phyloP scores from a whole-genome alignment of 2,888 invertebrate genomes.

The Sinotaia quadrata region DNA sequence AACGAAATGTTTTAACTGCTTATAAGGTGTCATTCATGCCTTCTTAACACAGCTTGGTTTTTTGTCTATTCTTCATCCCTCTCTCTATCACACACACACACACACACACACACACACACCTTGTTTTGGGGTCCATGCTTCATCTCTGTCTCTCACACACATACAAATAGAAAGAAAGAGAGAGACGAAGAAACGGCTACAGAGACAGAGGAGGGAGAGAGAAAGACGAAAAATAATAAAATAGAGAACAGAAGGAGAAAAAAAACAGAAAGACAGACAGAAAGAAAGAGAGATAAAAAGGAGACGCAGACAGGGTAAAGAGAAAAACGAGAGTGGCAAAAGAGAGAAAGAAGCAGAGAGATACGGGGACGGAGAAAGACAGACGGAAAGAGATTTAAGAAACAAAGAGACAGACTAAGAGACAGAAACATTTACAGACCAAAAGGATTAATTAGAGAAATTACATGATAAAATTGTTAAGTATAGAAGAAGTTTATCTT shows the following conservation, averaged over 20 bases:
- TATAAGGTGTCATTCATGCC: too few species aligned
- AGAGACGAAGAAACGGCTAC: neutral
- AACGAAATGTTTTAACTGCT: too few species aligned
- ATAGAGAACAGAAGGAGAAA: neutral
- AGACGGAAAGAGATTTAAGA: neutral
- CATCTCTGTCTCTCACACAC: neutral
- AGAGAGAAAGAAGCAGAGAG: too few species aligned
- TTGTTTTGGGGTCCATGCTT: too few species aligned
- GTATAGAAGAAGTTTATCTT: too few species aligned
- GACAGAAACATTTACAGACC: neutral
- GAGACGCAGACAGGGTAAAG: neutral
- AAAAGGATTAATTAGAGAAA: neutral
- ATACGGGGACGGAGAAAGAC: conserved; percentile 8
- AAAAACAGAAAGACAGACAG: conserved; percentile 6
- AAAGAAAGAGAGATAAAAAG: neutral
- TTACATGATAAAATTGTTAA: too few species aligned
- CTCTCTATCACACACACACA: too few species aligned
- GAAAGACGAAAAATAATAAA: too few species aligned
- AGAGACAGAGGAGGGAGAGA: too few species aligned
- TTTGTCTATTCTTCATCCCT: neutral
- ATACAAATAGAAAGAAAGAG: too few species aligned
- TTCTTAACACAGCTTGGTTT: neutral
- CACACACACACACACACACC: neutral
- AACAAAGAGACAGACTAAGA: neutral
- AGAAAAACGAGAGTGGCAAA: neutral